Evolutionary conservation across 2,797 vertebrate genomes (phyloP).

Genomic region (Pachyuromys duprasi): DNA sequence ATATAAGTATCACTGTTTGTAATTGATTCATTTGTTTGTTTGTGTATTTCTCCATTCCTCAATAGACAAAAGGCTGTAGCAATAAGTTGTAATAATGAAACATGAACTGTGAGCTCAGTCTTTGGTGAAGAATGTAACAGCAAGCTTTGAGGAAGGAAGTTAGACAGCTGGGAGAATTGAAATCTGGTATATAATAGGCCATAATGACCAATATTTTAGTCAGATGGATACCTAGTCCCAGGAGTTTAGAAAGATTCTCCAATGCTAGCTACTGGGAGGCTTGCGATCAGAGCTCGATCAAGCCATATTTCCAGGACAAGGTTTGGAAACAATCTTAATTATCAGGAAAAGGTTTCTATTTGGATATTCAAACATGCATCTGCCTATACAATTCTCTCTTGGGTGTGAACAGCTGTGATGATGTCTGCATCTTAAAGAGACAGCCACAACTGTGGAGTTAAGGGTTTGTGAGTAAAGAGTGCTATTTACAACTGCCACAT

Average conservation of each 20-base stretch:
- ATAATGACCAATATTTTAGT: not conserved
- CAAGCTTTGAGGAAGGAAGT: not conserved
- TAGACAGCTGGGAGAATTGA: not conserved
- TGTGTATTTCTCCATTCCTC: not conserved
- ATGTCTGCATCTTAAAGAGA: slow-evolving; percentile 44
- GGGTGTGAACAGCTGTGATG: slow-evolving; percentile 55
- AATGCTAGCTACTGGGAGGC: not conserved
- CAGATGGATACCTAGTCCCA: not conserved
- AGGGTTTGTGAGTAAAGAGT: slow-evolving; percentile 48
- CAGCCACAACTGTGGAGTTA: slow-evolving; percentile 42
- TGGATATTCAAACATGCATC: slow-evolving; percentile 13
- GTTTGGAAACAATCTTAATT: not conserved
- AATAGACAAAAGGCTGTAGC: not conserved
- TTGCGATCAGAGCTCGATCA: not conserved
- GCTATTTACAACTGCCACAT: slow-evolving; percentile 46
- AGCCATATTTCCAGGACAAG: not conserved
- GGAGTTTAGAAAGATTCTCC: not conserved
- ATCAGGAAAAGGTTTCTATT: slow-evolving; percentile 14
- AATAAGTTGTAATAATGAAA: slow-evolving; percentile 35
- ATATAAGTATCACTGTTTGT: not conserved
- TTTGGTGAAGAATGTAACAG: slow-evolving; percentile 22
- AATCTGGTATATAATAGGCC: not conserved
- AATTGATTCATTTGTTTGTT: not conserved
- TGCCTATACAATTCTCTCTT: slow-evolving; percentile 20
- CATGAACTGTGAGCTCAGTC: not conserved